A percentile compares a stretch with the other conserved stretches of the same genome.
These are phyloP conservation scores for Scaptomyza cyrtandrae DNA, from an alignment of 2,888 invertebrate genomes.

Conservation along the genomic window DNA sequence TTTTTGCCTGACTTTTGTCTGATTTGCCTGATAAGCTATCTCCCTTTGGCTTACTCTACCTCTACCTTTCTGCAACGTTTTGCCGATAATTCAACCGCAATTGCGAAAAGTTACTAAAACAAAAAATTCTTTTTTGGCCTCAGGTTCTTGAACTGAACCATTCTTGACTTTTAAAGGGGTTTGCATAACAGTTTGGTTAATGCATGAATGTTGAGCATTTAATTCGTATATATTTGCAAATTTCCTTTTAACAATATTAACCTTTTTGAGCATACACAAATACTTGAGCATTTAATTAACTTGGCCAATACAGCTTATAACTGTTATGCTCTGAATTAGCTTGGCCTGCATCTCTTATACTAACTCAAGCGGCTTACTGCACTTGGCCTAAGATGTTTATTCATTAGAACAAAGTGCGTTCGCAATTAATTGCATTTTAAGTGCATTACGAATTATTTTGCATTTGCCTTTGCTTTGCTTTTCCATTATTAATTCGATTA, in stretches of 20 bases:
- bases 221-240: background rate
- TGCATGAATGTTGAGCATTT: background rate
- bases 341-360: background rate
- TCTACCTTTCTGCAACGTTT: background rate
- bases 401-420: background rate
- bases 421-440: conserved; percentile 8
- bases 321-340: conserved; percentile 23
- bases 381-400: conserved; percentile 8
- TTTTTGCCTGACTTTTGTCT: conserved; percentile 25
- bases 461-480: background rate
- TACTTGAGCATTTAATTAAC: conserved; percentile 47
- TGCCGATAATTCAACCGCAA: conserved; percentile 19
- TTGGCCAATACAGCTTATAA: conserved; percentile 32
- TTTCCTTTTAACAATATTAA: background rate
- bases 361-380: conserved; percentile 9
- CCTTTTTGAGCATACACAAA: conserved; percentile 9
- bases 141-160: conserved; percentile 8
- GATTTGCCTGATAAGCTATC: conserved; percentile 49
- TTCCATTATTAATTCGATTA: conserved; percentile 21
- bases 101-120: conserved; percentile 11
- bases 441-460: background rate
- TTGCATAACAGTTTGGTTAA: background rate
- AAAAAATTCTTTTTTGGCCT: conserved; percentile 23
- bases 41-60: background rate
- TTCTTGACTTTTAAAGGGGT: conserved; percentile 4